Conservation (phyloP, 2,888 invertebrate species). For the Hetaerina titia region DNA sequence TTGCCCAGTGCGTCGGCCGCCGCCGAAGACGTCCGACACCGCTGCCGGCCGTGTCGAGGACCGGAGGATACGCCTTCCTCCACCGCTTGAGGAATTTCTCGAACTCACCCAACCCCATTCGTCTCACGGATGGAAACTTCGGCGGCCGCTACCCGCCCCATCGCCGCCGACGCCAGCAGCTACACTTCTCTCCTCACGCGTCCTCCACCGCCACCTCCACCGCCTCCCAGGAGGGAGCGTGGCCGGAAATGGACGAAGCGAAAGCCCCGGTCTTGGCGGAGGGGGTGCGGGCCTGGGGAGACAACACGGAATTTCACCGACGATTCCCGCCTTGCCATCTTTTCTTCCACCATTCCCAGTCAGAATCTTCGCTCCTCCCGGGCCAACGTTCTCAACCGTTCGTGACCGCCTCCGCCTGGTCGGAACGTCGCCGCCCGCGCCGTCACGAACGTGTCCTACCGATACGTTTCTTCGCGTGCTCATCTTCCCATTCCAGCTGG, state of each 20-base stretch:
- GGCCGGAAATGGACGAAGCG: conserved; percentile 19
- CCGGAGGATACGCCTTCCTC: not conserved
- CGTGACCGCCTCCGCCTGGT: not conserved
- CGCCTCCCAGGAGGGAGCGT: not conserved
- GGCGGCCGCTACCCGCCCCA: not conserved
- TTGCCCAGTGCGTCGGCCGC: not conserved
- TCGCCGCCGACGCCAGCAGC: not conserved
- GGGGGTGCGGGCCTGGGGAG: not conserved
- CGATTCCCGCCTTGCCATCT: not conserved
- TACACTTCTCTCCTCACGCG: not conserved
- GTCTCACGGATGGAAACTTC: not conserved
- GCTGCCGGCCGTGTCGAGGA: not conserved
- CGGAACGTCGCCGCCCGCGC: not conserved
- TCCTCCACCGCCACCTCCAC: not conserved
- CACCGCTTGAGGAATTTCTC: not conserved
- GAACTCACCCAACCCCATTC: not conserved
- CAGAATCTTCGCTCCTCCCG: too few relatives aligned
- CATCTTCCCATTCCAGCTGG: not conserved
- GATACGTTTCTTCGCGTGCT: not conserved
- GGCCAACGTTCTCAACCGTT: not conserved
- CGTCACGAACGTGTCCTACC: not conserved
- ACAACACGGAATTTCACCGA: not conserved
- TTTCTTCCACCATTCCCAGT: too few relatives aligned
- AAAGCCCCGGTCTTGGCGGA: conserved; percentile 14
- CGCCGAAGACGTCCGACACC: not conserved